Base-by-base conservation (phyloP, 2,113 vertebrate genomes). In the Polypterus senegalus region DNA sequence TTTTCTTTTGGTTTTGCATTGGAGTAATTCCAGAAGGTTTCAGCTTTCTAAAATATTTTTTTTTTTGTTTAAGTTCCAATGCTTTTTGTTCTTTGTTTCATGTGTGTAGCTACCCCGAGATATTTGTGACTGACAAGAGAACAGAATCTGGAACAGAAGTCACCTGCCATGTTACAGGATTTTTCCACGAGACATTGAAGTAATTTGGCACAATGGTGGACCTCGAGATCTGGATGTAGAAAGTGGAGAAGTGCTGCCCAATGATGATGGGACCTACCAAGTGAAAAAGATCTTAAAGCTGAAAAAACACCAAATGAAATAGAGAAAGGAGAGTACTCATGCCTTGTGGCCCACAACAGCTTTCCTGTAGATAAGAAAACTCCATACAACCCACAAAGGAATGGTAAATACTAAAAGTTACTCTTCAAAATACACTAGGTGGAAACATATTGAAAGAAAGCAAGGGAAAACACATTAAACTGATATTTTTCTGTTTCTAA, bases 201-300 rank as follows among this genome's bases (percentile, higher is more conserved):
- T 74, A 56, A 5, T 58, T 60, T 74, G 72, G 72, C 0, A 5
- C 55, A 71, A 46, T 43, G 60, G 73, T n/a, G 65, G 63, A 57
- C 47, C 48, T 4, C 6, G 73, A 47, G 1, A 74, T 6, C 65
- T 73, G 6, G 48, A 68, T 3, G 72, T 82, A 61, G 60, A 70
- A 1, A 8, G 49, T 1, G 58, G 66, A 27, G 69, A 74, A 57
- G 65, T 67, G 58, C 64, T 76, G 49, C 71, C 65, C 58, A 80
- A 79, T 47, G 60, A 61, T 1, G 73, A 78, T 27, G 70, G 76
- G 45, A 70, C 68, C 54, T 82, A 76, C 64, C 73, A 78, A 78
- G 64, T 57, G 58, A 69, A 60, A 1, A 49, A 58, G 9, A 65
- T 54, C 5, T 44, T 83, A 49, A 58, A 0, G 44, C 62, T 67